phyloP scores from a whole-genome alignment of 2,888 invertebrate species.

The Epinotia nisella region DNA sequence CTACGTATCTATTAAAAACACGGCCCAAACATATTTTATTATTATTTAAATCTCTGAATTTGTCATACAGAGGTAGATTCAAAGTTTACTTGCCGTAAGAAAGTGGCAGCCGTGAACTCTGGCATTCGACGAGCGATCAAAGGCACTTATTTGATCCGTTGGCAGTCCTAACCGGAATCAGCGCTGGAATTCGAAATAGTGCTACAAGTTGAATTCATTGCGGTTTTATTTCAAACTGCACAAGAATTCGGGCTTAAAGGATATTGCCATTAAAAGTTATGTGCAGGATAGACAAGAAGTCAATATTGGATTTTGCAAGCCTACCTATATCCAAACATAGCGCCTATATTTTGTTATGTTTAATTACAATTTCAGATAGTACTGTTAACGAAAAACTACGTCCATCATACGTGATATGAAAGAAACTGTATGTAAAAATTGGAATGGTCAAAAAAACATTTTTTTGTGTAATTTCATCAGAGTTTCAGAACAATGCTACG shows the following conservation, averaged over 20 bases:
- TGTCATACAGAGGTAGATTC: background rate
- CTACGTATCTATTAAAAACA: no score
- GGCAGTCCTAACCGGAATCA: conserved; percentile 58
- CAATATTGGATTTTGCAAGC: background rate
- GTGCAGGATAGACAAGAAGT: background rate
- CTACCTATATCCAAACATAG: no score
- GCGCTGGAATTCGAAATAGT: conserved; percentile 55
- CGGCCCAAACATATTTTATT: background rate
- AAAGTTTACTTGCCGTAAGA: background rate
- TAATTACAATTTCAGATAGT: no score
- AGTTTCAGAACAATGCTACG: no score
- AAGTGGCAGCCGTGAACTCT: background rate
- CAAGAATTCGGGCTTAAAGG: background rate
- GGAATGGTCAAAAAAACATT: no score
- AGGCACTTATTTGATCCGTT: conserved; percentile 6
- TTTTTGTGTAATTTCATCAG: no score
- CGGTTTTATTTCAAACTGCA: background rate
- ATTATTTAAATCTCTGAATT: no score
- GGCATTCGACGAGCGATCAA: conserved; percentile 18
- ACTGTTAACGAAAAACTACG: no score
- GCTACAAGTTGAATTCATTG: conserved; percentile 52
- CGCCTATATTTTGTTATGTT: no score
- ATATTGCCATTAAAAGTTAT: background rate
- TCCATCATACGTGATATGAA: no score
- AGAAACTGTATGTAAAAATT: no score